Evolutionary conservation across 2,113 vertebrate genomes (phyloP).

Genomic region (Perca flavescens): DNA sequence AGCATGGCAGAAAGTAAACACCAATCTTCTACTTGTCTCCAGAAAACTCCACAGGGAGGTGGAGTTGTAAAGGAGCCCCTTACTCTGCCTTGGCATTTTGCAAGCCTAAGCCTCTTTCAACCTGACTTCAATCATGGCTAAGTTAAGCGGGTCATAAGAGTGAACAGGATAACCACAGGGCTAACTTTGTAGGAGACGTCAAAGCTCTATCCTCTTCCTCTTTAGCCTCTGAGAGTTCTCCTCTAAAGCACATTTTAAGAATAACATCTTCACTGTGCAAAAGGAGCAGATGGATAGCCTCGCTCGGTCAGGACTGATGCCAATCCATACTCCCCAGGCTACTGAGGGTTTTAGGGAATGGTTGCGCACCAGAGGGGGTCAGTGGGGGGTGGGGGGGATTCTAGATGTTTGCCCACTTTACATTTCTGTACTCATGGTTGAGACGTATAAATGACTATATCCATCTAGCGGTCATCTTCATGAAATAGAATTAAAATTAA

Average conservation of each 20-base stretch:
- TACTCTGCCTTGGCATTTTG: constrained; percentile 68
- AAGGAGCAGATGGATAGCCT: constrained; percentile 69
- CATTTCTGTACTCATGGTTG: neutral
- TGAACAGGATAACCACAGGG: constrained; percentile 78
- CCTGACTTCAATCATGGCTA: constrained; percentile 77
- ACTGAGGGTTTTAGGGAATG: constrained; percentile 63
- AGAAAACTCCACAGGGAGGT: constrained; percentile 67
- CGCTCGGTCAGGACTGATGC: constrained; percentile 64
- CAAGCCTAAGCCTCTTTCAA: constrained; percentile 71
- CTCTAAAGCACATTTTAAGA: constrained; percentile 78
- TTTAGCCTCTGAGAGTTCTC: constrained; percentile 75
- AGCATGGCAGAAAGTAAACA: constrained; percentile 78
- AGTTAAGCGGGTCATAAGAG: constrained; percentile 78
- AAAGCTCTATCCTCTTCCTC: constrained; percentile 70
- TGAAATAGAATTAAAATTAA: neutral
- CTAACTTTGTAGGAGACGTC: constrained; percentile 77
- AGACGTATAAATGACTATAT: neutral
- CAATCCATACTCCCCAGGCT: constrained; percentile 73
- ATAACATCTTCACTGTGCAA: constrained; percentile 76
- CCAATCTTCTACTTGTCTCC: constrained; percentile 72
- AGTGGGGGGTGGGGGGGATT: constrained; percentile 16
- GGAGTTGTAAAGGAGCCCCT: constrained; percentile 62
- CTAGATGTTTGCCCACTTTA: constrained; percentile 10
- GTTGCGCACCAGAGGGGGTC: constrained; percentile 56
- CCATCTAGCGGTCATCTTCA: neutral